Base-by-base conservation (phyloP, 2,888 invertebrate genomes). In the Lathronympha strigana region DNA sequence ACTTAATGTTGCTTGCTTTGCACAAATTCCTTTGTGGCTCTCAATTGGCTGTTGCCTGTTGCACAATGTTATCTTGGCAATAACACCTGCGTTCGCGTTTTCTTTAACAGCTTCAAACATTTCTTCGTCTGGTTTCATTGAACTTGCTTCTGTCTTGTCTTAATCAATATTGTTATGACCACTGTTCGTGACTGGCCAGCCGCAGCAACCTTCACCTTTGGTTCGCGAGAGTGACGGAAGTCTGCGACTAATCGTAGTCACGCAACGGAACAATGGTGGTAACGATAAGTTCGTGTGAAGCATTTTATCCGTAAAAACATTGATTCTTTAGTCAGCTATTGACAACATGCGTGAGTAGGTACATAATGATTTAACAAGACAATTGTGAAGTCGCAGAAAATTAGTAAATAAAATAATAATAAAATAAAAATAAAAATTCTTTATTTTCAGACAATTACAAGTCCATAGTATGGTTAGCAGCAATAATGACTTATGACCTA, bases 221-320 rank as follows among this genome's bases (percentile, higher is more conserved):
- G 13, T 1, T 28, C 13, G 28, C n/a, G 55, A 55, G 40, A 55
- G 55, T 0, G 43, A 55, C 55, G 43, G 55, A 55, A 55, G 55
- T 33, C 51, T 40, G 55, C 40, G 55, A 55, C 55, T 43, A 43
- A 43, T 55, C 43, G 19, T 4, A 55, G 40, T 43, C 55, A 55
- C 55, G 55, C 55, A 55, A 55, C 28, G 13, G 40, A 54, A 55
- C 55, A 55, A 55, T 43, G 43, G n/a, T 17, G 15, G 4, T 28
- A 13, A 43, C 43, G 23, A 40, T 55, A 55, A 55, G 55, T 43
- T 55, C 43, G 55, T 55, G 55, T 43, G 55, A 55, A 55, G 17
- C 25, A 15, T 40, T 40, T 17, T 19, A 19, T 43, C 1, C 2
- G 13, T 28, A 55, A 55, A 55, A 54, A 43, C 6, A 6, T 40